Evolutionary conservation across 2,888 invertebrate species (phyloP), one percentile per base, ranked within the genome.

Genomic region (Trichopria drosophilae): DNA sequence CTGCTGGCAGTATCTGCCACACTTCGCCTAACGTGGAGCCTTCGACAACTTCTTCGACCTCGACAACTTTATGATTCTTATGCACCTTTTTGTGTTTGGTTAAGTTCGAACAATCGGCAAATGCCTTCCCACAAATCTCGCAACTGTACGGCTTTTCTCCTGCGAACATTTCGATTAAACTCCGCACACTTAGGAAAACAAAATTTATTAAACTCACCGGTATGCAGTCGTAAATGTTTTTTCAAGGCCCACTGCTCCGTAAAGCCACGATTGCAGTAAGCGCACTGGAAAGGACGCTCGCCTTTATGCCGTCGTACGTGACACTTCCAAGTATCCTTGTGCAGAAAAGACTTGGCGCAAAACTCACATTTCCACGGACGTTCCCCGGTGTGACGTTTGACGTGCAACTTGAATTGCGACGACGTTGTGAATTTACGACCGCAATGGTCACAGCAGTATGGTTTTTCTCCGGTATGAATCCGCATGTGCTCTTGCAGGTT

Each of bases 391-490:
- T 84, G 84, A 0, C 85, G 73, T 62, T 84, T 80, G 13, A 81
- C 76, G 65, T 88, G 88, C 55, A 86, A 77, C 36, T 84, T 82
- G 65, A 81, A 84, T 70, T 87, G 88, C 15, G 86, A 87, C 7
- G 85, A 85, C 1, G 88, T 88, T 26, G 88, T 86, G 74, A 89
- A 90, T 51, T 80, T 80, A 15, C 84, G 80, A 16, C 82, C 81
- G 60, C 88, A 88, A 35, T 79, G 76, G 29, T 79, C 75, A 70
- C 90, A 91, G 56, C 78, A 77, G 73, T 83, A 90, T 0, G 90
- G 91, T 64, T 87, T 87, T 71, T 88, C 88, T 0, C 89, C 87
- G 0, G 83, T 88, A 74, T 90, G 90, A 61, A 86, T 87, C 47
- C 90, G 81, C 72, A 81, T 80, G 75, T 90, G 90, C 63, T 88